Evolutionary conservation across 2,113 vertebrate genomes (phyloP).

Genomic region (rat (Rattus norvegicus)): DNA sequence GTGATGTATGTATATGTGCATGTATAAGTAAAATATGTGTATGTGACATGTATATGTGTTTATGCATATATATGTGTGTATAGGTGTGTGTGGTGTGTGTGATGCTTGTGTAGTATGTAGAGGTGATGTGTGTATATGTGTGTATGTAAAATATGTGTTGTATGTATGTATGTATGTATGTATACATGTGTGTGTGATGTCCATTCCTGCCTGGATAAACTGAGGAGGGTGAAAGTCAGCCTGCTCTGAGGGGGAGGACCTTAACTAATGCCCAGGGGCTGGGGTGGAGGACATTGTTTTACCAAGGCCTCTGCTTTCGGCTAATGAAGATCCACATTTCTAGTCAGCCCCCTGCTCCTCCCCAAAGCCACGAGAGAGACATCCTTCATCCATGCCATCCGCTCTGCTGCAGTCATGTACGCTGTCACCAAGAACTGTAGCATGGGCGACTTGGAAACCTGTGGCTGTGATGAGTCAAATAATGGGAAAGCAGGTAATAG

Average conservation of each 20-base stretch:
- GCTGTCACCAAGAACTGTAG: conserved; percentile 98
- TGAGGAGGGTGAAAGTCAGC: neutral
- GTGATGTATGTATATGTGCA: neutral
- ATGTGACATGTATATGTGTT: neutral
- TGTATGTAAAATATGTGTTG: neutral
- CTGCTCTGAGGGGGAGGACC: neutral
- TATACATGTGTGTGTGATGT: neutral
- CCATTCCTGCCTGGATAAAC: neutral
- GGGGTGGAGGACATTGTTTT: neutral
- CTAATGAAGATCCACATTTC: neutral
- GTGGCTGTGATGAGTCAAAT: conserved; percentile 96
- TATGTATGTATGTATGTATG: neutral
- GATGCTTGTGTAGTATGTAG: too few relatives aligned
- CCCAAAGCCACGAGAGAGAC: conserved; percentile 94
- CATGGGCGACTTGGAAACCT: conserved; percentile 97
- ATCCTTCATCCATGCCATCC: conserved; percentile 96
- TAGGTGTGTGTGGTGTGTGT: neutral
- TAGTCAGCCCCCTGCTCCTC: conserved; percentile 31
- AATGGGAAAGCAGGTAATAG: conserved; percentile 93
- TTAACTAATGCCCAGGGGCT: too few relatives aligned
- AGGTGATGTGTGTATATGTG: neutral
- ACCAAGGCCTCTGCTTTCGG: neutral
- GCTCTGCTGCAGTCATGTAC: conserved; percentile 96
- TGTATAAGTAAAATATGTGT: neutral
- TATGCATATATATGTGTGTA: neutral